Base-by-base conservation (phyloP, 2,113 vertebrate genomes). In the Eulacestoma nigropectus region DNA sequence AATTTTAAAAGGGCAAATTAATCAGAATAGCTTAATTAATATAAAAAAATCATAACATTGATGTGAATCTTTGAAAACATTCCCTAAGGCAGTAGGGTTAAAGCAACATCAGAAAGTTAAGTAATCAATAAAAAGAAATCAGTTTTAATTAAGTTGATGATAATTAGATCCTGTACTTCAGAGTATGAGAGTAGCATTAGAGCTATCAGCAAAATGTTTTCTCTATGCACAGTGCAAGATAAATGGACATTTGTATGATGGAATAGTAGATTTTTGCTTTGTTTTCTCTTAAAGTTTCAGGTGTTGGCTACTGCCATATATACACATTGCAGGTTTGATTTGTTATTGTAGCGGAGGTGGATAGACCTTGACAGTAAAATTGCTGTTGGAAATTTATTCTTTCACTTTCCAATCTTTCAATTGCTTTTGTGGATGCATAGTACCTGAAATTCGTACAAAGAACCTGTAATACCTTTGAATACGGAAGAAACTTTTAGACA, bases 131-230 rank as follows among this genome's bases (percentile, higher is more conserved):
- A 87, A 83, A 96, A 89, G 59, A 94, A 93, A 94, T 69, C 69
- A 70, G 60, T 91, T 96, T 79, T 87, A 92, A 92, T 97, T 92
- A 93, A 90, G 49, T 93, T 88, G 57, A 91, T 95, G 74, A n/a
- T 84, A 91, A 90, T 96, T 96, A 90, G 56, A 72, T 83, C 33
- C 53, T 85, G 35, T 88, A 37, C 75, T 88, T 95, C 30, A 57
- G 74, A 47, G 46, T 88, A 33, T 81, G 50, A 87, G 33, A 84
- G 35, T 72, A 78, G 64, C 69, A 90, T 95, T 78, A 69, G 57
- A 94, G 16, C 57, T 81, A 35, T 92, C 67, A 81, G 63, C 56
- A 70, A 80, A 92, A 77, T 80, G 46, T 78, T 79, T 96, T 85
- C 35, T 81, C 12, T 37, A 1, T 81, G 33, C 72, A 68, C 37